phyloP scores from a whole-genome alignment of 2,113 vertebrate species.

The human (Homo sapiens) region DNA sequence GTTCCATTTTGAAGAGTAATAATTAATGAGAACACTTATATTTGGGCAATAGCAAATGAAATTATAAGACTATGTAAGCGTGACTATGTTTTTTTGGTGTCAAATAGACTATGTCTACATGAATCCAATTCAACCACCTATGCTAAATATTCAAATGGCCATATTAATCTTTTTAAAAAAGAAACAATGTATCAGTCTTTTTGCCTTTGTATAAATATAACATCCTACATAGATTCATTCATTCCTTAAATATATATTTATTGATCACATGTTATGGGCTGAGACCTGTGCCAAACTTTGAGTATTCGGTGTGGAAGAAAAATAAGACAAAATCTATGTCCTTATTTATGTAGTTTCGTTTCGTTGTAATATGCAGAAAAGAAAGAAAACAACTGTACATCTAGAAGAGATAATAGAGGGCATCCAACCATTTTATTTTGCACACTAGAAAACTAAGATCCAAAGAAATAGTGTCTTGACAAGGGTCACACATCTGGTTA shows the following conservation, averaged over 20 bases:
- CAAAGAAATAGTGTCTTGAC: neutral
- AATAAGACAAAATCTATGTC: neutral
- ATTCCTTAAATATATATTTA: neutral
- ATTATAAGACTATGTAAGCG: neutral
- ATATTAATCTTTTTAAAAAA: neutral
- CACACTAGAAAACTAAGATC: neutral
- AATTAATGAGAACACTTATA: neutral
- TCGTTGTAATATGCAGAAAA: neutral
- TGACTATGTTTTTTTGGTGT: neutral
- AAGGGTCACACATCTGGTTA: neutral
- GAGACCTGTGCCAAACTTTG: neutral
- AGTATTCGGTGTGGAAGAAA: neutral
- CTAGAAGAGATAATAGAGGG: neutral
- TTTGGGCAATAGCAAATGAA: neutral
- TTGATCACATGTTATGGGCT: neutral
- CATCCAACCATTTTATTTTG: neutral
- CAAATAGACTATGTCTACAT: neutral
- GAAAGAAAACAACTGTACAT: neutral
- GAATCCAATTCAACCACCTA: neutral
- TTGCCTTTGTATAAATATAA: neutral
- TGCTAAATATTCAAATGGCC: neutral
- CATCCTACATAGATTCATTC: neutral
- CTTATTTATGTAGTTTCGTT: neutral
- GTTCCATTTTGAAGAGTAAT: neutral
- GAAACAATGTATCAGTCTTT: neutral